Percentiles rank a stretch among this genome's conserved stretches.
phyloP scores from a whole-genome alignment of 2,797 vertebrate genomes.

The Naso thynnoides region DNA sequence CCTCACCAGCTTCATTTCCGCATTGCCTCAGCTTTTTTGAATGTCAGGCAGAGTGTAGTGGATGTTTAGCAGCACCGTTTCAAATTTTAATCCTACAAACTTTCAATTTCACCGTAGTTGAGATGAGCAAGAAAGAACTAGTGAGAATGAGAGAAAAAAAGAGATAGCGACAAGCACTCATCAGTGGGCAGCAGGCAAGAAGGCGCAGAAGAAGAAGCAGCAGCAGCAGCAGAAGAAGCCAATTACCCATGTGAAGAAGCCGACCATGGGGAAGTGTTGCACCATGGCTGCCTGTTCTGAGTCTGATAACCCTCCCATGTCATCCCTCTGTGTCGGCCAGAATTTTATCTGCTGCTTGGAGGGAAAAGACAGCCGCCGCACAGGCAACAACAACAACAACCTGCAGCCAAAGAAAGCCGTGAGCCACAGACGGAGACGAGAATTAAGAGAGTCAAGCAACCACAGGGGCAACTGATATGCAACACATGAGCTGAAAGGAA shows the following conservation, averaged over 20 bases:
- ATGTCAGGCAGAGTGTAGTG: slow-evolving; percentile 2
- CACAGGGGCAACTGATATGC: slow-evolving; percentile 49
- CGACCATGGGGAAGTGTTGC: slow-evolving; percentile 37
- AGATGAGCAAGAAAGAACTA: slow-evolving; percentile 14
- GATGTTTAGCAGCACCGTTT: slow-evolving; percentile 57
- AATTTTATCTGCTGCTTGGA: slow-evolving; percentile 62
- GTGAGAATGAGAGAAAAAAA: slow-evolving; percentile 24
- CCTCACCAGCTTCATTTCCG: slow-evolving; percentile 41
- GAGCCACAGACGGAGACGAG: slow-evolving; percentile 40
- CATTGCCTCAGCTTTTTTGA: slow-evolving; percentile 36
- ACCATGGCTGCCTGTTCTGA: slow-evolving; percentile 61
- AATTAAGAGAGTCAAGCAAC: slow-evolving; percentile 54
- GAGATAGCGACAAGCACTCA: slow-evolving; percentile 56
- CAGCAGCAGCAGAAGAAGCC: slow-evolving; percentile 60
- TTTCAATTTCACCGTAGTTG: slow-evolving; percentile 62
- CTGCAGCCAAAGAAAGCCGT: slow-evolving; percentile 47
- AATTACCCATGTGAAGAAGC: slow-evolving; percentile 65
- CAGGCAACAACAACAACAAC: slow-evolving; percentile 60
- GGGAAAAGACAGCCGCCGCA: slow-evolving; percentile 50
- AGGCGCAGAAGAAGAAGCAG: slow-evolving; percentile 19
- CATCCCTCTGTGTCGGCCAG: slow-evolving; percentile 63
- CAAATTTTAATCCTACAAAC: slow-evolving; percentile 65
- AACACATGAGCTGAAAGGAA: slow-evolving; percentile 52
- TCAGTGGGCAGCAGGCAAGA: slow-evolving; percentile 49
- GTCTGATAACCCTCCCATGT: slow-evolving; percentile 71